Conservation (phyloP, 2,888 invertebrate genomes). For the Clanis bilineata region DNA sequence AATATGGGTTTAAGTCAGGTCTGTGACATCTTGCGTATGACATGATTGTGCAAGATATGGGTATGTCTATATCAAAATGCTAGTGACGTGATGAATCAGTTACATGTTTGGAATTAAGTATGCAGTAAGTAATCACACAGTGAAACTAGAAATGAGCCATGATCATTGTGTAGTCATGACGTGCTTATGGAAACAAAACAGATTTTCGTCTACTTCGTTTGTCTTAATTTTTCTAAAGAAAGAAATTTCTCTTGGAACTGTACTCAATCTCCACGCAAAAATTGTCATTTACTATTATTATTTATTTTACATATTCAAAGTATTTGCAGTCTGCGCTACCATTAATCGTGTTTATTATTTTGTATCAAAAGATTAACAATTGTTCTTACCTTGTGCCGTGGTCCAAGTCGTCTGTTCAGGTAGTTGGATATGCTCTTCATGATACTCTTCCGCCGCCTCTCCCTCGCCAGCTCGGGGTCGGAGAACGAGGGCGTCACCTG, state of each 20-base stretch:
- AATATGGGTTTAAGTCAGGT: not conserved
- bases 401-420: constrained; percentile 88
- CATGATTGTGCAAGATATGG: constrained; percentile 2
- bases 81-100: not conserved
- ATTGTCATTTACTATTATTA: not conserved
- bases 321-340: not conserved
- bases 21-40: not conserved
- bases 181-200: not conserved
- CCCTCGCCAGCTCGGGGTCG: constrained; percentile 80
- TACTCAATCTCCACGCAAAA: not conserved
- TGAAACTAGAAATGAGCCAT: not conserved
- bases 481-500: constrained; percentile 77
- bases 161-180: not conserved
- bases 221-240: too few relatives aligned
- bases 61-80: constrained; percentile 1
- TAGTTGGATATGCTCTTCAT: constrained; percentile 93
- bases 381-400: constrained; percentile 78
- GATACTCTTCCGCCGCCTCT: constrained; percentile 89
- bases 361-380: not conserved
- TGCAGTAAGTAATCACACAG: not conserved
- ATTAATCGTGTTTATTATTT: not conserved
- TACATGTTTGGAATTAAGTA: not conserved
- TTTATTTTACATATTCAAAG: not conserved
- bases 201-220: not conserved
- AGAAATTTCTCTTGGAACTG: too few relatives aligned